Evolutionary conservation across 2,113 vertebrate genomes (phyloP), one percentile per base, ranked within the genome.

Genomic region (Phocoena sinus): DNA sequence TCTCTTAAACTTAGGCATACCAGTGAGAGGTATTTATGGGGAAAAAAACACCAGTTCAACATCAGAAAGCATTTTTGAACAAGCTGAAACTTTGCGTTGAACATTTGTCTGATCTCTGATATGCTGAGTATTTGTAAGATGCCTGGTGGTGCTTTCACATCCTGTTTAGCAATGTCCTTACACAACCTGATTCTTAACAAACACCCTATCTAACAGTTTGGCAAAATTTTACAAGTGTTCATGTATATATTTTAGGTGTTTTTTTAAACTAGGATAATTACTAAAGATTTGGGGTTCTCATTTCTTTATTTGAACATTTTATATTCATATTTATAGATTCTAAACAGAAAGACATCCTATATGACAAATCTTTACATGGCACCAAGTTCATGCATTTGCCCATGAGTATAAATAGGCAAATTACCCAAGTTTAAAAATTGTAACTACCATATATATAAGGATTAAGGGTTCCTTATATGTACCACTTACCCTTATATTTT

Each of bases 161-260:
- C 97, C 97, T 98, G 97, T 99, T 98, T 98, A 98, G 98, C 95
- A 98, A 98, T 82, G 97, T 97, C 89, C 96, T 97, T 98, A 95
- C 98, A 97, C 90, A 98, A 98, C 95, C 84, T 97, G 56, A 97
- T 97, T 98, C 98, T 98, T 98, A 98, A 98, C 98, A 98, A 98
- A 96, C n/a, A 88, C 92, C 94, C 97, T 96, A 96, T 93, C 98
- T 97, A 98, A 98, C 98, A 98, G 98, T 98, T 93, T 96, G 96
- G 98, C 94, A 96, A 97, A 97, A 96, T 94, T 96, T 23, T 96
- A 94, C 80, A 93, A 80, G 9, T 56, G 23, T 17, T 89, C 2
- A 84, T 80, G 53, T 47, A 41, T 65, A 67, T 67, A 85, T 94
- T 74, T 63, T 53, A 10, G 28, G 21, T 26, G 2, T 95, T 70